Evolutionary conservation across 2,888 invertebrate species (phyloP), one percentile per base, ranked within the genome.

Genomic region (Pheosia tremula): DNA sequence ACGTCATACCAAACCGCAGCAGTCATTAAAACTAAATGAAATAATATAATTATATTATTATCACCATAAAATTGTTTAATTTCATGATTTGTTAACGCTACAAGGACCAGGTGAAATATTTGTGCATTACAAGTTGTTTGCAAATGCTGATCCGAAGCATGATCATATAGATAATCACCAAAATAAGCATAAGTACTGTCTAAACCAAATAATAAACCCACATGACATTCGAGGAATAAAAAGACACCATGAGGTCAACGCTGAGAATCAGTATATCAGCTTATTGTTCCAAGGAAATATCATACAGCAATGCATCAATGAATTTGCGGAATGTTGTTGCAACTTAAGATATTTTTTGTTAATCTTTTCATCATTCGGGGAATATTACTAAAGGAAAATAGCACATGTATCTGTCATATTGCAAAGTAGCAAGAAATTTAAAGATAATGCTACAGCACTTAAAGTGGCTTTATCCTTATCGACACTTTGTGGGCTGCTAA

Each of bases 1-100:
- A 24, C 24, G 24, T 49, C 49, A 13, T 49, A 2, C 8, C 24
- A 50, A 24, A 47, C 8, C 24, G n/a, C 0, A 6, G 4, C 24
- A 11, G 49, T 49, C 49, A 49, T n/a, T 49, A n/a, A 4, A 49
- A 49, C n/a, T n/a, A n/a, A n/a, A 7, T 13, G 7, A 4, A 49
- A n/a, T 13, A n/a, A 3, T 13, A 2, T 3, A 9, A 13, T 13
- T 49, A 13, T 49, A 50, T 5, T 50, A n/a, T 47, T 47, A 72
- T 45, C 38, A 3, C 57, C 70, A 62, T 59, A 56, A 61, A 69
- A 72, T 70, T 69, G 57, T 39, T 59, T 58, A 45, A 69, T 69
- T 61, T 60, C 13, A 59, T 62, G 53, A 69, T 62, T 60, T 61
- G 62, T 56, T 66, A 47, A 39, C 13, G 24, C 47, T 37, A 24